phyloP scores from a whole-genome alignment of 2,113 vertebrate genomes.

The Poeciliopsis turrubarensis region DNA sequence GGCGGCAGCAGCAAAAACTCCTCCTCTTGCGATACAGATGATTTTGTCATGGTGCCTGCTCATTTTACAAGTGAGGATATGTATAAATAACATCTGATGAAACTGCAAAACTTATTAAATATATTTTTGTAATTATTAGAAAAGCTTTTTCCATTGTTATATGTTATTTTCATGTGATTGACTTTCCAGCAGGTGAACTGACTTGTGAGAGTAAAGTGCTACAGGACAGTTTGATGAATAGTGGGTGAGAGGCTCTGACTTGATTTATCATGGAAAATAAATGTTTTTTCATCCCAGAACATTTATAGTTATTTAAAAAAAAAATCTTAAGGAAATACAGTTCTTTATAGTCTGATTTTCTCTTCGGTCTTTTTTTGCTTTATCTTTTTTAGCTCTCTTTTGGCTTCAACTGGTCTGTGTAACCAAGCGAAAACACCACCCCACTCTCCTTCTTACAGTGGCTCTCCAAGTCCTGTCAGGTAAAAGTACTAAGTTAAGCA shows the following conservation, averaged over 20 bases:
- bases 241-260: slow-evolving; percentile 82
- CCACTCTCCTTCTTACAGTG: slow-evolving; percentile 87
- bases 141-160: background rate
- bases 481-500: slow-evolving; percentile 62
- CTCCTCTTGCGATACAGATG: slow-evolving; percentile 93
- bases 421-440: slow-evolving; percentile 87
- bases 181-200: slow-evolving; percentile 82
- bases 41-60: slow-evolving; percentile 97
- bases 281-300: background rate
- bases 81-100: no score
- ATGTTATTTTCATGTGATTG: slow-evolving; percentile 13
- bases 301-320: background rate
- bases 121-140: background rate
- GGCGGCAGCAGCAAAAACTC: slow-evolving; percentile 94
- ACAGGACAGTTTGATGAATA: slow-evolving; percentile 93
- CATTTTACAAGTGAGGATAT: slow-evolving; percentile 88
- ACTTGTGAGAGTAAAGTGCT: slow-evolving; percentile 87
- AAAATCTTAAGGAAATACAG: background rate
- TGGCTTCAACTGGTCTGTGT: slow-evolving; percentile 87
- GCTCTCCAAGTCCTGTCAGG: slow-evolving; percentile 88
- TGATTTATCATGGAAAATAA: background rate
- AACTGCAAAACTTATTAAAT: background rate
- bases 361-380: background rate
- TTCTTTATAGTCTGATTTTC: background rate
- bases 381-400: slow-evolving; percentile 83